These are phyloP conservation scores for Drosophila murphyi DNA, from an alignment of 1,140 invertebrate genomes.

Conservation along the genomic window DNA sequence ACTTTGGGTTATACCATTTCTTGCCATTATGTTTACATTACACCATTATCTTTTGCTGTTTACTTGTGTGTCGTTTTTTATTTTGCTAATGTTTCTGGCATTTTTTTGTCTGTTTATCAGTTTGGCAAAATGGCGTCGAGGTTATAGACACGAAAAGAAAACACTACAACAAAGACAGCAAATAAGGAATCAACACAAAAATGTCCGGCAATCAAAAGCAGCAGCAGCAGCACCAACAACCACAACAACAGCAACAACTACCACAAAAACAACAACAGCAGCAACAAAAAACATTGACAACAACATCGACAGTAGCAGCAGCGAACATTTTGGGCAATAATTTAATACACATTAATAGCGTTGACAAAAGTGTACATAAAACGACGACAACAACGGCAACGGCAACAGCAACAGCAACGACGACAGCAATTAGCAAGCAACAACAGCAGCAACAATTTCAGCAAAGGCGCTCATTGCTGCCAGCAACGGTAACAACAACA, in stretches of 20 bases:
- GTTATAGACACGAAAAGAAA: slow-evolving; percentile 53
- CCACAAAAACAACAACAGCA: slow-evolving; percentile 44
- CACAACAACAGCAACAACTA: slow-evolving; percentile 17
- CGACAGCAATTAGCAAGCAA: slow-evolving; percentile 74
- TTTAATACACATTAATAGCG: slow-evolving; percentile 76
- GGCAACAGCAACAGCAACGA: slow-evolving; percentile 47
- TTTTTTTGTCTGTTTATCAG: slow-evolving; percentile 42
- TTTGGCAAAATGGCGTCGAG: slow-evolving; percentile 54
- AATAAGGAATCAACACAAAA: slow-evolving; percentile 72
- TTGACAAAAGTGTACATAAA: slow-evolving; percentile 76
- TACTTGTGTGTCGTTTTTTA: slow-evolving; percentile 28
- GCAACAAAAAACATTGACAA: slow-evolving; percentile 33
- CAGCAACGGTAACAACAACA: slow-evolving; percentile 54
- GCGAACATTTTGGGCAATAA: slow-evolving; percentile 68
- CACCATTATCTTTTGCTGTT: not conserved
- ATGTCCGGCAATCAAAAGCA: slow-evolving; percentile 80
- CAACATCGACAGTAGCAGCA: slow-evolving; percentile 30
- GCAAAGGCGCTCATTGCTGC: slow-evolving; percentile 66
- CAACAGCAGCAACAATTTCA: slow-evolving; percentile 59
- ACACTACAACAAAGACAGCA: slow-evolving; percentile 35
- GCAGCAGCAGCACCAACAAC: slow-evolving; percentile 55
- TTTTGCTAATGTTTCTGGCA: not conserved
- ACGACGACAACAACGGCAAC: slow-evolving; percentile 52
- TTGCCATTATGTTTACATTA: slow-evolving; percentile 8
- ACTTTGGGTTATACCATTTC: slow-evolving; percentile 16